Base-by-base conservation (phyloP, 2,888 invertebrate genomes). In the Lucinisca nassula region DNA sequence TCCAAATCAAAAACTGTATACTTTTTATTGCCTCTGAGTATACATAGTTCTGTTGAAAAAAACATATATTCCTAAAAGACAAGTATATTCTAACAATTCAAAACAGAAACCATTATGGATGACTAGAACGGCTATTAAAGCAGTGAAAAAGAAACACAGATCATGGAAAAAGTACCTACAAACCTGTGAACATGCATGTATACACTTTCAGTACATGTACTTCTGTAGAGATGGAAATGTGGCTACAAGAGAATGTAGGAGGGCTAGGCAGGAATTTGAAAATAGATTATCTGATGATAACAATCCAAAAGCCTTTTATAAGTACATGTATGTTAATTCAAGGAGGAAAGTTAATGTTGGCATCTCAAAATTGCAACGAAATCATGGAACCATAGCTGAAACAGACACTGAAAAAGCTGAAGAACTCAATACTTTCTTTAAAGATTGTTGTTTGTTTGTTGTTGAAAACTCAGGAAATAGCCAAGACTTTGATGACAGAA, bases 231-330 rank as follows among this genome's bases (percentile, higher is more conserved):
- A 67, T 37, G 12, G 79, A 45, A 79, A 79, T 70, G 21, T 27
- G 17, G 38, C 79, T 21, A 79, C 67, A 21, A 3, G 38, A 0
- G 79, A 61, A 67, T 79, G 79, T 40, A 67, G 79, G 27, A 79
- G 37, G 40, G 79, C 79, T 30, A 38, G 67, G 45, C 30, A 21
- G 4, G 40, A 79, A 17, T 79, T 79, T 38, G 78, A 78, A 61
- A 40, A n/a, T 8, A 35, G 45, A 40, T 37, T 78, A 32, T 37
- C 67, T 2, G 32, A 67, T 1, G 67, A 79, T 1, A 32, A 38
- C 17, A 67, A 79, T 67, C 67, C 67, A 2, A 78, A 78, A 61
- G 55, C 78, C 17, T 78, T 78, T 61, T 78, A 61, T 35, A 78
- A 78, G 30, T n/a, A n/a, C n/a, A n/a, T n/a, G n/a, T 78, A 61